These are phyloP conservation scores for Intellagama lesueurii DNA, from an alignment of 2,797 vertebrate species.

Conservation along the genomic window DNA sequence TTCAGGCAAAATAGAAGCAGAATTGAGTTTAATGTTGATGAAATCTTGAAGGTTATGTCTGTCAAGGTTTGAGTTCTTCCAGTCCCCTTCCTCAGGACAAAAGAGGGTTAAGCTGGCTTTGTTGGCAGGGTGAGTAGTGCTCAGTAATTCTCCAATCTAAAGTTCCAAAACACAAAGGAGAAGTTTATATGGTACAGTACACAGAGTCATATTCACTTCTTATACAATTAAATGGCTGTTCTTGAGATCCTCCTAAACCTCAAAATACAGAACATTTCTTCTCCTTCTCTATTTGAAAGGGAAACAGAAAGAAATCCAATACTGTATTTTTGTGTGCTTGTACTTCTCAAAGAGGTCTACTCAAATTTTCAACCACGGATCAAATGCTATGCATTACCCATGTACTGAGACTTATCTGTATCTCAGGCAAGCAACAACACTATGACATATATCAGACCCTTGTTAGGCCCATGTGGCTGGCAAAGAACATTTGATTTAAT, in stretches of 20 bases:
- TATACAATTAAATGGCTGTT: neutral
- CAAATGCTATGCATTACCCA: neutral
- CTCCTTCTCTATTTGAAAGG: neutral
- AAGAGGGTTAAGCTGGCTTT: slow-evolving; percentile 95
- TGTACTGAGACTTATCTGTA: neutral
- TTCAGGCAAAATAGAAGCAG: slow-evolving; percentile 90
- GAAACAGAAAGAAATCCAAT: neutral
- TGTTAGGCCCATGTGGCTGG: neutral
- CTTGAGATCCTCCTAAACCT: neutral
- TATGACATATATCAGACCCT: too few species aligned
- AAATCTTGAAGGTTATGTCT: slow-evolving; percentile 98
- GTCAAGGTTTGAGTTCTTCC: slow-evolving; percentile 97
- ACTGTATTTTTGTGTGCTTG: neutral
- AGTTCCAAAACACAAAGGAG: slow-evolving; percentile 55
- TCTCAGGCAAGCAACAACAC: neutral
- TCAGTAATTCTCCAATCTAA: slow-evolving; percentile 96
- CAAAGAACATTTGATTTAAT: neutral
- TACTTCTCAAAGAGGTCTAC: neutral
- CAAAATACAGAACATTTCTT: neutral
- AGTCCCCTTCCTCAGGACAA: slow-evolving; percentile 95
- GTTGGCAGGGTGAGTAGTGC: slow-evolving; percentile 95
- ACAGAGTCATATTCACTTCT: neutral
- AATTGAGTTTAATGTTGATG: slow-evolving; percentile 96
- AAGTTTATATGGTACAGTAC: slow-evolving; percentile 12
- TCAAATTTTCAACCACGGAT: neutral